Percentiles rank a stretch among this genome's conserved stretches.
Evolutionary conservation across 2,113 vertebrate genomes (phyloP).

Genomic region (Labeo catla): DNA sequence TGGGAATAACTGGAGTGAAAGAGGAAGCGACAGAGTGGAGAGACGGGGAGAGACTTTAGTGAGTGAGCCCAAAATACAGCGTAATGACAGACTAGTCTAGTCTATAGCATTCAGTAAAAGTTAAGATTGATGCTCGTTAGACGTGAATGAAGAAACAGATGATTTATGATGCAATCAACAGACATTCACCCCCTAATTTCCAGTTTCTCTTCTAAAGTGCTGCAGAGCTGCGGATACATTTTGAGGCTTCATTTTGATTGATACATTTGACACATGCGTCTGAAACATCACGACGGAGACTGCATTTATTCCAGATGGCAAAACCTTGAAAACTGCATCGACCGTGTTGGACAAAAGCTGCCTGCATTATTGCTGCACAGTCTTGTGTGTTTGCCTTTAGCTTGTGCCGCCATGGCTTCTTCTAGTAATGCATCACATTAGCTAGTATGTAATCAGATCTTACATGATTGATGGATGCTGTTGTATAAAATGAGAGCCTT

Average conservation of each 20-base stretch:
- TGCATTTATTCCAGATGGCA: slow-evolving; percentile 11
- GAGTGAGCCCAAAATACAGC: not conserved
- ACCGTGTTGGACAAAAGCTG: not conserved
- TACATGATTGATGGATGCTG: slow-evolving; percentile 26
- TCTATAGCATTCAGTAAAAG: not conserved
- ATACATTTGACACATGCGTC: slow-evolving; percentile 10
- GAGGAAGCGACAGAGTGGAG: not conserved
- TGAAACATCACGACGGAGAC: not conserved
- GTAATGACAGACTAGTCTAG: not conserved
- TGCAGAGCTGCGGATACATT: not conserved
- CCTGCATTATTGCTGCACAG: not conserved
- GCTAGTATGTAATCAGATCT: slow-evolving; percentile 29
- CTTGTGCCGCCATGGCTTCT: not conserved
- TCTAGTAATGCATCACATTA: slow-evolving; percentile 20
- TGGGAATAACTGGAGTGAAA: slow-evolving; percentile 87
- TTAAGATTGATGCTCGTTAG: not conserved
- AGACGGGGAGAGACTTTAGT: not conserved
- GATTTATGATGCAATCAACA: slow-evolving; percentile 13
- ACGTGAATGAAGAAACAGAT: not conserved
- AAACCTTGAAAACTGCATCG: slow-evolving; percentile 11
- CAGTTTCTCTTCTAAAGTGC: not conserved
- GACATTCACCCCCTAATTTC: not conserved
- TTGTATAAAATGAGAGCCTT: slow-evolving; percentile 12
- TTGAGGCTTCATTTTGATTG: not conserved
- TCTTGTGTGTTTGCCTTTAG: not conserved